phyloP scores from a whole-genome alignment of 23 tunicate species.

The Diplosoma virens region DNA sequence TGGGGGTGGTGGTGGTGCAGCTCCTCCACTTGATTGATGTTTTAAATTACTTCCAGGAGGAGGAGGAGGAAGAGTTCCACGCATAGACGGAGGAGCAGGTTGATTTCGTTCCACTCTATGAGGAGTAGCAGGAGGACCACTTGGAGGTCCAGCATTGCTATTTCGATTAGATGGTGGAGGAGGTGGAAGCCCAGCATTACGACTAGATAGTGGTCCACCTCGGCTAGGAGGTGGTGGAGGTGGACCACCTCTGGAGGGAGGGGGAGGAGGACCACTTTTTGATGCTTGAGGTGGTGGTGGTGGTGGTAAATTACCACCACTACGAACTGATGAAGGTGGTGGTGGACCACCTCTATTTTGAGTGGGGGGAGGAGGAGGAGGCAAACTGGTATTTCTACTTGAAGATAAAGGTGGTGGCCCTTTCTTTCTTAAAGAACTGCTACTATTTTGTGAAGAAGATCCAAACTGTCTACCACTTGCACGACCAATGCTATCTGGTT shows the following conservation, averaged over 20 bases:
- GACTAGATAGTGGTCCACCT: constrained; percentile 8
- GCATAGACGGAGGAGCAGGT: neutral
- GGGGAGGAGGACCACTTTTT: constrained; percentile 7
- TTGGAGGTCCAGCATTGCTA: neutral
- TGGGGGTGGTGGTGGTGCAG: constrained; percentile 49
- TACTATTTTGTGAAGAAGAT: neutral
- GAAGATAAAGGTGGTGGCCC: constrained; percentile 37
- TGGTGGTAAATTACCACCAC: constrained; percentile 37
- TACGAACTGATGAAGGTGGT: neutral
- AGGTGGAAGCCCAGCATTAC: neutral
- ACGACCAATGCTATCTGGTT: constrained; percentile 48
- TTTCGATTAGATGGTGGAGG: constrained; percentile 7
- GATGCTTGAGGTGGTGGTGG: constrained; percentile 8
- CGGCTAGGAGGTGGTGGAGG: constrained; percentile 32
- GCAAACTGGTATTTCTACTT: neutral
- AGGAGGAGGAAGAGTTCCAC: constrained; percentile 45
- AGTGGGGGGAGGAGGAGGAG: constrained; percentile 36
- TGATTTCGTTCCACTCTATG: neutral
- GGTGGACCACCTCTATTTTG: constrained; percentile 13
- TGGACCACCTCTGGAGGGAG: constrained; percentile 10
- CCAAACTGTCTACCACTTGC: constrained; percentile 52
- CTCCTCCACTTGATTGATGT: neutral
- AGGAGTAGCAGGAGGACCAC: constrained; percentile 12
- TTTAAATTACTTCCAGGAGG: constrained; percentile 16
- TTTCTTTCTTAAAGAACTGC: too few species aligned